Evolutionary conservation across 2,888 invertebrate species (phyloP), one percentile per base, ranked within the genome.

Genomic region (Dendrolimus pini): DNA sequence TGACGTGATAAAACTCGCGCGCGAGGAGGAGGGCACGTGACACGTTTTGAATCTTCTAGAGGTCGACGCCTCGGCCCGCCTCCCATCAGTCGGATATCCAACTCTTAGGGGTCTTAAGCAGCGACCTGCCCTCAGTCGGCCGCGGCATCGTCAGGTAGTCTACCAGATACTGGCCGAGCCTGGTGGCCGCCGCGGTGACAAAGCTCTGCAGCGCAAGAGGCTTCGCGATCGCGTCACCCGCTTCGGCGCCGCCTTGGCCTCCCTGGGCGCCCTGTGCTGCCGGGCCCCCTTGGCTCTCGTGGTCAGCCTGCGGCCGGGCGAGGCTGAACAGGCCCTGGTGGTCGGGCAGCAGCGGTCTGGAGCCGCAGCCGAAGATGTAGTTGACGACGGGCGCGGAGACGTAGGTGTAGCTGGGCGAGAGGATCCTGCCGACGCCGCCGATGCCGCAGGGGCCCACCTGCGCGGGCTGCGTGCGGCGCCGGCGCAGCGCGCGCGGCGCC

Each of bases 341-440:
- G 0, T 72, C 74, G n/a, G 74, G 67, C 2, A 72, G 69, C 41
- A 66, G 65, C 52, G 68, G 70, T 61, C 60, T 68, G 41, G 67
- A 54, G 58, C 85, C 85, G 59, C 89, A 88, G 0, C 85, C 85
- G 52, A 85, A 80, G 69, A 82, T 85, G 65, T 88, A 89, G 68
- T 89, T 89, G 68, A 78, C 84, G 1, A 88, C 83, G 1, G 89
- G 89, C 41, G 89, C 87, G 3, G 83, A 83, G 1, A 89, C 70
- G 56, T 83, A 89, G 0, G 87, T 86, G 62, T 82, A 75, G n/a
- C 82, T 82, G 9, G 79, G 79, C 1, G 77, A 78, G 18, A 83
- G 79, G 0, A 78, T 75, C 52, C 76, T 72, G 3, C 83, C 86
- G 58, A 70, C 80, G 0, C 83, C 84, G 14, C 81, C 63, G 13